Evolutionary conservation across 1,140 invertebrate genomes (phyloP).

Genomic region (Amyelois transitella): DNA sequence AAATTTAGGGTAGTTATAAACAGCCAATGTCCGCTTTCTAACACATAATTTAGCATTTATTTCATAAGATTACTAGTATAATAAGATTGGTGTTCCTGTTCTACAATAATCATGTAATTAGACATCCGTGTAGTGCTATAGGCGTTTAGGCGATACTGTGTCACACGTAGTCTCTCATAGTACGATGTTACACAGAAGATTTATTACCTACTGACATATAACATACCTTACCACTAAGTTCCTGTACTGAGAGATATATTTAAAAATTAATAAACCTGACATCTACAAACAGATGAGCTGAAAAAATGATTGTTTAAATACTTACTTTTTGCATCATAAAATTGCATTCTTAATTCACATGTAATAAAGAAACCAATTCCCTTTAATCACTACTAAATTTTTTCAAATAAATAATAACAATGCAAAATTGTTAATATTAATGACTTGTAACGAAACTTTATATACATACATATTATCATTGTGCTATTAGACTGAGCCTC

Average conservation of each 20-base stretch:
- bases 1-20: too few species aligned
- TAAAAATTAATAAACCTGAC: constrained; percentile 44
- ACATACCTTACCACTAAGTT: constrained; percentile 62
- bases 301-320: too few species aligned
- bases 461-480: too few species aligned
- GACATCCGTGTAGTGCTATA: not conserved
- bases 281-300: constrained; percentile 2
- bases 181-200: constrained; percentile 36
- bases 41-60: not conserved
- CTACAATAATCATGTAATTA: not conserved
- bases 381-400: too few species aligned
- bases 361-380: too few species aligned
- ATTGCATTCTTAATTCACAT: too few species aligned
- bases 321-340: too few species aligned
- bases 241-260: constrained; percentile 72
- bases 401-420: too few species aligned
- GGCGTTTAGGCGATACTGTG: not conserved
- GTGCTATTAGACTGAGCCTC: too few species aligned
- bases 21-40: too few species aligned
- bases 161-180: not conserved
- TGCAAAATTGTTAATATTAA: too few species aligned
- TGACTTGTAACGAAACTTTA: too few species aligned
- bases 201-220: constrained; percentile 60
- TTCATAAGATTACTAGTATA: not conserved
- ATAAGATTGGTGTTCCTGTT: not conserved